Base-by-base conservation (phyloP, 2,113 vertebrate genomes). In the Microcebus griseorufus region DNA sequence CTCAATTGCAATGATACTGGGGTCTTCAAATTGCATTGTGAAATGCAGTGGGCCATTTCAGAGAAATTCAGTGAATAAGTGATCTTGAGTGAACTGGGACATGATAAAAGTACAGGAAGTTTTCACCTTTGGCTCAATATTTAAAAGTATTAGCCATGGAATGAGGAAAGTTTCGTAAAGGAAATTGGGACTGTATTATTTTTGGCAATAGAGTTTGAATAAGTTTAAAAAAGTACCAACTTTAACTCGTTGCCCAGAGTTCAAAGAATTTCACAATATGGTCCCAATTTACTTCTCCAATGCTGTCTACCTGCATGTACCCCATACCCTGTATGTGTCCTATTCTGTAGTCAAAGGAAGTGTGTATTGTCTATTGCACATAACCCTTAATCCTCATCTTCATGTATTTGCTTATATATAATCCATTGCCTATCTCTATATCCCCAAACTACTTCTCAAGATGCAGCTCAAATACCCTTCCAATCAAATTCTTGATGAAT, bases 111-210 rank as follows among this genome's bases (percentile, higher is more conserved):
- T 84, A 64, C 55, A 94, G 72, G 58, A 96, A 95, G 25, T 83
- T 97, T 95, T 97, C 85, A 39, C 75, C 32, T 82, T 91, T 88
- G 95, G 91, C 92, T 37, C 64, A 76, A 9, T 95, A 79, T 93
- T 97, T 92, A 11, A 65, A 91, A 94, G 51, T 83, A 87, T 93
- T 69, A 65, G 18, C 51, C 88, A 16, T 88, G 82, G 79, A 90
- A 95, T 91, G 53, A 96, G 88, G 88, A 96, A 97, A 29, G 17
- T 86, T 95, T 96, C 67, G 48, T 67, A 73, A 86, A 96, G 62
- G 78, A 97, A 93, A 83, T 64, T 62, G 25, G 12, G 39, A 85
- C 34, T 86, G 2, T 91, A 65, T 87, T 97, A n/a, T 92, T 79
- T 88, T 96, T 97, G 94, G 90, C 83, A 94, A n/a, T 39, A 27